These are phyloP conservation scores for Drosophila melanogaster DNA, from an alignment of 1,140 invertebrate genomes.

Conservation along the genomic window DNA sequence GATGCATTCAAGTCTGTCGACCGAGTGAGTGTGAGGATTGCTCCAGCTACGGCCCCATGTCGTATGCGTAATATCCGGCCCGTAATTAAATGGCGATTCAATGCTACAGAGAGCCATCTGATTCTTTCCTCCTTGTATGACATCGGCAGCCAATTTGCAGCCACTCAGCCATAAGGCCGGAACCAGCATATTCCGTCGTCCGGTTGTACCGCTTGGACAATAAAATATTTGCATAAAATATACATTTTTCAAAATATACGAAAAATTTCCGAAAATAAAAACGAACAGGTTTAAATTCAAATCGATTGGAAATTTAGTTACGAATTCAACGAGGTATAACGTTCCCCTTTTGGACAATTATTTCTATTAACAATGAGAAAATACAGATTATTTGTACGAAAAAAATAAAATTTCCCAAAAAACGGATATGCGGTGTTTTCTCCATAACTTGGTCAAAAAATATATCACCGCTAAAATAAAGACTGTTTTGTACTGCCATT, in stretches of 20 bases:
- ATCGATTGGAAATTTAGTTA: too few relatives aligned
- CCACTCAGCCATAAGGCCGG: background rate
- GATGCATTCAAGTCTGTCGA: background rate
- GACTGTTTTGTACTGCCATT: too few relatives aligned
- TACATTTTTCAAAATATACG: too few relatives aligned
- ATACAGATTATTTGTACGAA: too few relatives aligned
- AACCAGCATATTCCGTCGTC: background rate
- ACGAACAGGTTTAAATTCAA: too few relatives aligned
- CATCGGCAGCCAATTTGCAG: conserved; percentile 1
- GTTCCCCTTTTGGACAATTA: too few relatives aligned
- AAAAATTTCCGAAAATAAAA: too few relatives aligned
- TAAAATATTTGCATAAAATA: conserved; percentile 1
- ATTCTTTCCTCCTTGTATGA: background rate
- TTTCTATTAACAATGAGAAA: too few relatives aligned
- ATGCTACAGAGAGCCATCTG: conserved; percentile 1
- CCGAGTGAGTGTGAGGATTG: background rate
- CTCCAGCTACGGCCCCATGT: background rate
- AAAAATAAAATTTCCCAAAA: background rate
- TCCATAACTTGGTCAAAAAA: too few relatives aligned
- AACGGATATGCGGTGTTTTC: background rate
- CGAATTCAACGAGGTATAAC: too few relatives aligned
- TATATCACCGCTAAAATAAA: too few relatives aligned
- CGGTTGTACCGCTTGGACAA: background rate
- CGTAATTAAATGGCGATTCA: conserved; percentile 37
- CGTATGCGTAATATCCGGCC: conserved; percentile 42